Conservation (phyloP, 2,888 invertebrate genomes). For the Platycheirus albimanus region DNA sequence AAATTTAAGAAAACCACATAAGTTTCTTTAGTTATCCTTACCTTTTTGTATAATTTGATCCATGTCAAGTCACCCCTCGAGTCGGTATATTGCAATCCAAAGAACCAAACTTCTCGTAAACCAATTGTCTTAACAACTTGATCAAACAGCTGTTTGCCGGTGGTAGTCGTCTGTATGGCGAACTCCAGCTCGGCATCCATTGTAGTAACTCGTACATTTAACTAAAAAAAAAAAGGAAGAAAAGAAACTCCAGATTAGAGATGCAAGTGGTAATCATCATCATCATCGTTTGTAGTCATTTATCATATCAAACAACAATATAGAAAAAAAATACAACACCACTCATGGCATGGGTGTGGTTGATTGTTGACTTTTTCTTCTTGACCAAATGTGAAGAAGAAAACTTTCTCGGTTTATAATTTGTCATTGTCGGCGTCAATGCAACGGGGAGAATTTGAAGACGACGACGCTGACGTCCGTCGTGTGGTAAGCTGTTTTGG, state of each 20-base stretch:
- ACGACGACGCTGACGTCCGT: too few relatives aligned
- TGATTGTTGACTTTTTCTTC: constrained; percentile 9
- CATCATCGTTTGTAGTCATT: constrained; percentile 4
- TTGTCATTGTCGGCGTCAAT: constrained; percentile 13
- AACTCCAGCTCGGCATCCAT: constrained; percentile 99
- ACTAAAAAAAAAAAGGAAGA: constrained; percentile 85
- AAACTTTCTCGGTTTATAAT: constrained; percentile 60
- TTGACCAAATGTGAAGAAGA: constrained; percentile 40
- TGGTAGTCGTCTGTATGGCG: constrained; percentile 99
- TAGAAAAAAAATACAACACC: constrained; percentile 1
- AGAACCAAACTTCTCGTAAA: constrained; percentile 99
- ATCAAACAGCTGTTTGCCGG: constrained; percentile 99
- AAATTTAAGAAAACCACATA: background rate
- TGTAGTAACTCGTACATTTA: constrained; percentile 99
- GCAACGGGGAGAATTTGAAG: too few relatives aligned
- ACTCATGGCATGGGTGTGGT: constrained; percentile 50
- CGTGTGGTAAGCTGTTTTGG: constrained; percentile 31
- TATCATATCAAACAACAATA: background rate
- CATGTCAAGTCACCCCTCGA: constrained; percentile 98
- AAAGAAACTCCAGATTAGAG: constrained; percentile 47
- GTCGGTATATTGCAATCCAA: constrained; percentile 99
- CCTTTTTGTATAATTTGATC: constrained; percentile 99
- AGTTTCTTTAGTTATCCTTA: constrained; percentile 83
- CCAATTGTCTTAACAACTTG: constrained; percentile 99
- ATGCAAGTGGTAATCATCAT: constrained; percentile 7